Evolutionary conservation across 2,113 vertebrate genomes (phyloP).

Genomic region (Propithecus coquereli): DNA sequence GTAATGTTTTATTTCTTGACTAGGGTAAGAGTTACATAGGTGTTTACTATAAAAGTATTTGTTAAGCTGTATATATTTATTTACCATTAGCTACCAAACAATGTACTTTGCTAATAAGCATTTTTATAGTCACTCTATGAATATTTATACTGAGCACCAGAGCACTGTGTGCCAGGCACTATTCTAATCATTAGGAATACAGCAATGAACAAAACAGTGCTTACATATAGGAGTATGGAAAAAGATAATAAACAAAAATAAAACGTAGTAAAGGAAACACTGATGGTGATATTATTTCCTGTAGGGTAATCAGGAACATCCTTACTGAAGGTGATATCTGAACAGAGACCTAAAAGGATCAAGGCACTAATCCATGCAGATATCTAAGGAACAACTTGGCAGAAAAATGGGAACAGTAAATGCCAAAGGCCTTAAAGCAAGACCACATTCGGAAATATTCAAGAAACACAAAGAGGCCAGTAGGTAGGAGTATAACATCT

Average conservation of each 20-base stretch:
- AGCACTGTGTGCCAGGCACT: background rate
- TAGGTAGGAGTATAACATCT: background rate
- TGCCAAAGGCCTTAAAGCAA: background rate
- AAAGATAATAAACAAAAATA: background rate
- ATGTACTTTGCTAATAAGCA: background rate
- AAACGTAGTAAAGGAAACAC: background rate
- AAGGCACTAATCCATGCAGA: background rate
- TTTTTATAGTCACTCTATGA: background rate
- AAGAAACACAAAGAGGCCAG: background rate
- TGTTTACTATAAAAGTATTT: background rate
- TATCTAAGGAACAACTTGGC: background rate
- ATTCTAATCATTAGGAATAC: background rate
- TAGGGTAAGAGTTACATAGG: background rate
- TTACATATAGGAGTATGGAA: background rate
- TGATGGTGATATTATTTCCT: background rate
- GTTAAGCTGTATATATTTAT: background rate
- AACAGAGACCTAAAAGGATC: background rate
- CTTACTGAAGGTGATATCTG: background rate
- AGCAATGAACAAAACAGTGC: background rate
- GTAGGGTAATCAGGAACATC: background rate
- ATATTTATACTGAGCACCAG: background rate
- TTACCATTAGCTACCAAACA: background rate
- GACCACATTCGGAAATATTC: background rate
- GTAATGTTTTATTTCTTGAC: constrained; percentile 5
- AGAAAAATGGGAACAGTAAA: background rate